Evolutionary conservation across 2,888 invertebrate species (phyloP), one percentile per base, ranked within the genome.

Genomic region (Cephus pygmeus): DNA sequence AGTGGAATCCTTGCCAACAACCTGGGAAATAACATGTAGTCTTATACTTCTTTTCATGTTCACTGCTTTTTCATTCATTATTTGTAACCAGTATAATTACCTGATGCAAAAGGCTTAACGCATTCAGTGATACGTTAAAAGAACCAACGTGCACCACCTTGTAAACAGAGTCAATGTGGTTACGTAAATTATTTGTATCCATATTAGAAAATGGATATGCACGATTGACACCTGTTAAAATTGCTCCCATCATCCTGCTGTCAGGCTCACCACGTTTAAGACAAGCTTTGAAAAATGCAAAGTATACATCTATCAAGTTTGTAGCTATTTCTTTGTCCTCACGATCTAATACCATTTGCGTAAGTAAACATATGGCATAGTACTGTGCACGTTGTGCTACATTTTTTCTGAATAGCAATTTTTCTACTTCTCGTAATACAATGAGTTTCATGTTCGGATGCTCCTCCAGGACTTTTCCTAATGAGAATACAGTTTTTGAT

Each of bases 391-490:
- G 94, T 1, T 94, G 93, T 0, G 96, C 94, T 76, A 99, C 95
- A 89, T 99, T 98, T 1, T 95, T 94, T 81, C 98, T 95, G 91
- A 98, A 98, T 68, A 99, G 90, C 83, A 99, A 93, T 88, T 96
- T 96, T 91, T 99, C 98, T 4, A 98, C 95, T 90, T 99, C 98
- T 31, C 93, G 93, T 4, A 98, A 93, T 15, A 99, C 96, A 0
- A 98, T 95, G 0, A 93, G 92, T 91, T 98, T 98, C 98, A 99
- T 99, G 84, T 97, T 96, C 0, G 98, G 96, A 92, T 99, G 98
- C 84, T 95, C 94, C 81, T 94, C 94, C 0, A 98, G 93, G 4
- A 99, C 92, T 87, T 97, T 96, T 40, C 95, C 95, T 12, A 99
- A 92, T 82, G 97, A 96, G 91, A 97, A 96, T 69, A 97, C 94